Conservation (phyloP, 2,888 invertebrate genomes). For the Lypha dubia region DNA sequence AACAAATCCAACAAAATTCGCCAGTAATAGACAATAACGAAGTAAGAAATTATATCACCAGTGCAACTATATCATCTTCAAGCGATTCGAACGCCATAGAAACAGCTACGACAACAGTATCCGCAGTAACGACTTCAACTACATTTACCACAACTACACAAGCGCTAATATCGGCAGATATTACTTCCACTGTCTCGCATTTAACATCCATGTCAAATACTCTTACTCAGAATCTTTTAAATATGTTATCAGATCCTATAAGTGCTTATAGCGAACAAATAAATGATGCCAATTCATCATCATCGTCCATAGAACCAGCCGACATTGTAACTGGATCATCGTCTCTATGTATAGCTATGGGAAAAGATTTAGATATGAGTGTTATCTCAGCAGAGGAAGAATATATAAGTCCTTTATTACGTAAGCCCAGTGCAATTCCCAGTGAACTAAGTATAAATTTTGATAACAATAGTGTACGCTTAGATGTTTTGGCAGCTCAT, state of each 20-base stretch:
- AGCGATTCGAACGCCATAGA: constrained; percentile 21
- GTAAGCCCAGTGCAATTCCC: constrained; percentile 74
- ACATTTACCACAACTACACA: constrained; percentile 45
- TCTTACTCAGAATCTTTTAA: constrained; percentile 81
- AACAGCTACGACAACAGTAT: constrained; percentile 52
- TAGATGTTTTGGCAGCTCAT: constrained; percentile 77
- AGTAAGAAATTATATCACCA: constrained; percentile 39
- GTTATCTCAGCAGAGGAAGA: constrained; percentile 74
- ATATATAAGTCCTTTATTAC: constrained; percentile 75
- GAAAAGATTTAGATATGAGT: constrained; percentile 53
- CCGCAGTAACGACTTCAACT: constrained; percentile 37
- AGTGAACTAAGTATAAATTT: constrained; percentile 45
- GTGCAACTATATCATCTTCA: constrained; percentile 30
- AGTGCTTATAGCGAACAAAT: constrained; percentile 82
- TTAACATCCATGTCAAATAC: constrained; percentile 82
- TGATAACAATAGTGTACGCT: constrained; percentile 76
- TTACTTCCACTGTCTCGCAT: constrained; percentile 29
- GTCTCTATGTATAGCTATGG: constrained; percentile 52
- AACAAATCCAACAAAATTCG: constrained; percentile 58
- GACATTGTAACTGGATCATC: constrained; percentile 43
- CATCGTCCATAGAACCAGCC: constrained; percentile 57
- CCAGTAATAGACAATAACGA: constrained; percentile 35
- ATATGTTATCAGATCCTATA: constrained; percentile 82
- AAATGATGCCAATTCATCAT: constrained; percentile 75
- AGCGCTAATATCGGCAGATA: constrained; percentile 9